These are phyloP conservation scores for Actinemys pallida DNA, from an alignment of 2,113 vertebrate species.

Conservation along the genomic window DNA sequence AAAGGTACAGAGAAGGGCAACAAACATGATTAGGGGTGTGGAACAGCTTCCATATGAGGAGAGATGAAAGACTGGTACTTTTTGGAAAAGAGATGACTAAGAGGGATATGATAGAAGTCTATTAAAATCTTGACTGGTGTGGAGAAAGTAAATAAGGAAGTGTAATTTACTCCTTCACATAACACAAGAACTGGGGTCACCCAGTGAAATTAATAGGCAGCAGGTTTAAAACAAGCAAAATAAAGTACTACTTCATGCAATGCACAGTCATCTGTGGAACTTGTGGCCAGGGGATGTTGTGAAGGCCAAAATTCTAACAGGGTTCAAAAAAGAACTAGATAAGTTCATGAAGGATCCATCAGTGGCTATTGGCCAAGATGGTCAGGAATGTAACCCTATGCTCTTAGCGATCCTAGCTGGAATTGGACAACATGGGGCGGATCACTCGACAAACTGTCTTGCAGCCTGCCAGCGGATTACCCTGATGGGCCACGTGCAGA, in stretches of 20 bases:
- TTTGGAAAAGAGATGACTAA: not conserved
- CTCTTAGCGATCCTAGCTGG: not conserved
- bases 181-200: not conserved
- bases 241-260: not conserved
- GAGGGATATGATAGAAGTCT: not conserved
- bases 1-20: not conserved
- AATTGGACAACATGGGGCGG: not conserved
- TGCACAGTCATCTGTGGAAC: not conserved
- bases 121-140: not conserved
- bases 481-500: too few species aligned
- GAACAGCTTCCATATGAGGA: not conserved
- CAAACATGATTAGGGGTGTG: not conserved
- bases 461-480: too few species aligned
- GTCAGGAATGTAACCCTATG: not conserved
- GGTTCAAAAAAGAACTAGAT: not conserved
- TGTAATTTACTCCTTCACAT: not conserved
- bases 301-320: not conserved
- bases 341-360: not conserved
- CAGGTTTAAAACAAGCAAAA: not conserved
- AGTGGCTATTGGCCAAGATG: not conserved
- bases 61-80: not conserved
- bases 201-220: not conserved
- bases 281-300: not conserved
- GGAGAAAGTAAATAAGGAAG: not conserved
- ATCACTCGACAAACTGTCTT: not conserved